Base-by-base conservation (phyloP, 1,140 invertebrate genomes). In the Drosophila sulfurigaster region DNA sequence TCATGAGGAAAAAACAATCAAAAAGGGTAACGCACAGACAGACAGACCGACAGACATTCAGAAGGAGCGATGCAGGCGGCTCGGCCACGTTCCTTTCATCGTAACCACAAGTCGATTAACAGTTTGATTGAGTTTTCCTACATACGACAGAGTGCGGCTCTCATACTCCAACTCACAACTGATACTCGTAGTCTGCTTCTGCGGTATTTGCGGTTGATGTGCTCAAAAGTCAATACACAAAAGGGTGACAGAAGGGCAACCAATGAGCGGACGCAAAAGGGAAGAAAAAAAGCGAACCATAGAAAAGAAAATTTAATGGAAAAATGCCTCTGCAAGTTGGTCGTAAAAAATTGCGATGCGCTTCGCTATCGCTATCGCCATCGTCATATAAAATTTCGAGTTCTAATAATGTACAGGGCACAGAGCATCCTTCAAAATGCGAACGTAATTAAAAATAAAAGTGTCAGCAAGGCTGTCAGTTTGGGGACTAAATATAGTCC, bases 81-180 rank as follows among this genome's bases (percentile, higher is more conserved):
- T 57, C 35, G 13, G 54, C 54, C 54, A 57, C 54, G 54, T 54
- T 32, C 51, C 8, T 35, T 35, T 35, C 28, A 54, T n/a, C 51
- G 41, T 43, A 43, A 43, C 51, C 51, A 54, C 78, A 81, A 86
- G 81, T 85, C 81, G 81, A 85, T 85, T 85, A 85, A 86, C 82
- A 78, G 78, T 85, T 85, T 86, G 81, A 85, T 85, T 85, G 81
- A 85, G 82, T 85, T 85, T 80, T 85, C 66, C 78, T 59, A 81
- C 43, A 81, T 78, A 30, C 30, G 28, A 35, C n/a, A 8, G 51
- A 54, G 51, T 35, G n/a, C 41, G n/a, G 35, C 56, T 62, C 30
- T 56, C 54, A 57, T 41, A 57, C 10, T 35, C 25, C 7, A 10
- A 51, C 54, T 60, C 52, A 52, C 41, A 46, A 51, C 54, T 60